Conservation (phyloP, 2,888 invertebrate species). For the Timema podura region DNA sequence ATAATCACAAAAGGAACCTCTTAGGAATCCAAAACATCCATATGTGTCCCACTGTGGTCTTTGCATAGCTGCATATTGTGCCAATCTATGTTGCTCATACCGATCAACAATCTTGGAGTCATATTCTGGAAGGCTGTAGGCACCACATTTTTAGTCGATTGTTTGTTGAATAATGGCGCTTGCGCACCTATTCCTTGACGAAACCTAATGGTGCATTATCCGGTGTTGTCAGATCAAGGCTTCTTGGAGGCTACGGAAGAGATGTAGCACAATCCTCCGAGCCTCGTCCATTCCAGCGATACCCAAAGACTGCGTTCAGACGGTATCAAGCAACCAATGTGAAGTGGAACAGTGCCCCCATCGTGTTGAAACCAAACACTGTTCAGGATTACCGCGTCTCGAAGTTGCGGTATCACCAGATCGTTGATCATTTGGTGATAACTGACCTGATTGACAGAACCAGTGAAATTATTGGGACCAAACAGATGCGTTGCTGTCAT, state of each 20-base stretch:
- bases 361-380: slow-evolving; percentile 8
- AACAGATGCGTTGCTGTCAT: background rate
- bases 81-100: no score
- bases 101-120: no score
- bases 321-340: background rate
- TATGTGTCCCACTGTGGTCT: no score
- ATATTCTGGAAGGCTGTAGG: no score
- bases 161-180: background rate
- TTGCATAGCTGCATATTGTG: no score
- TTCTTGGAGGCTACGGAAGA: slow-evolving; percentile 8
- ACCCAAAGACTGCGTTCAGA: slow-evolving; percentile 6
- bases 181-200: background rate
- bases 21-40: no score
- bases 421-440: background rate
- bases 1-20: no score
- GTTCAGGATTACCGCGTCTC: background rate
- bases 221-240: slow-evolving; percentile 1
- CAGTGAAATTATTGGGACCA: slow-evolving; percentile 1
- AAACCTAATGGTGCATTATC: background rate
- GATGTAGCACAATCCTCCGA: background rate
- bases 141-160: no score
- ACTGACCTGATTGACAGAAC: background rate
- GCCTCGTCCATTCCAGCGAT: slow-evolving; percentile 1
- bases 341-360: background rate
- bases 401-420: background rate